These are phyloP conservation scores for Drosophila obscura DNA, from an alignment of 1,140 invertebrate genomes.

Conservation along the genomic window DNA sequence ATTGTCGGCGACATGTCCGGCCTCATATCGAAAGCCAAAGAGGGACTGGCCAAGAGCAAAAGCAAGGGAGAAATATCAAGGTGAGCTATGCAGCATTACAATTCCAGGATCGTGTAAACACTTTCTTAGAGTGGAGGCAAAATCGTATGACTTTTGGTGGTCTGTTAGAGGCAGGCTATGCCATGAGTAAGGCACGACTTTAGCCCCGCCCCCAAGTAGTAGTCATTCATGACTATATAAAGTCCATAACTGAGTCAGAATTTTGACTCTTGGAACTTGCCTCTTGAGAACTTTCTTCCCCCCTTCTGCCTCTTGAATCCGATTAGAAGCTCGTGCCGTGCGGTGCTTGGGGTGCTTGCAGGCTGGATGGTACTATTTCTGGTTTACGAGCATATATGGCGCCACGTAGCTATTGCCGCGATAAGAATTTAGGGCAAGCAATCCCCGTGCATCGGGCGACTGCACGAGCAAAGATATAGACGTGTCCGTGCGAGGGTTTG, in stretches of 20 bases:
- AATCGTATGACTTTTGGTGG: no score
- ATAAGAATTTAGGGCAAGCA: slow-evolving; percentile 20
- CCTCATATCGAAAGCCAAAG: slow-evolving; percentile 96
- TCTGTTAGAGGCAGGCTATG: no score
- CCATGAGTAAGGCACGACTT: no score
- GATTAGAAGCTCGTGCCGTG: not conserved
- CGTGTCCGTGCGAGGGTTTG: not conserved
- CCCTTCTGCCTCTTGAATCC: no score
- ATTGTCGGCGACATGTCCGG: slow-evolving; percentile 93
- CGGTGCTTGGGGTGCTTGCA: no score
- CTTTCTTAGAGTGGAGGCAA: not conserved
- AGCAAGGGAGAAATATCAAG: slow-evolving; percentile 86
- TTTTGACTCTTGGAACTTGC: no score
- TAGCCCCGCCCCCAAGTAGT: no score
- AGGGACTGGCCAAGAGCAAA: slow-evolving; percentile 93
- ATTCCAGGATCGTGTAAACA: no score
- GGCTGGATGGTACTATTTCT: not conserved
- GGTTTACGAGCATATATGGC: slow-evolving; percentile 24
- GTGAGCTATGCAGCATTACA: slow-evolving; percentile 42
- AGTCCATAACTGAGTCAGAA: no score
- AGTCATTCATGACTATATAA: no score
- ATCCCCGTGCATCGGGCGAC: not conserved
- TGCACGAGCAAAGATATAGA: not conserved
- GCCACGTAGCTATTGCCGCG: not conserved
- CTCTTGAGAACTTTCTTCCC: no score